phyloP scores from a whole-genome alignment of 2,888 invertebrate genomes.

The Agrochola litura region DNA sequence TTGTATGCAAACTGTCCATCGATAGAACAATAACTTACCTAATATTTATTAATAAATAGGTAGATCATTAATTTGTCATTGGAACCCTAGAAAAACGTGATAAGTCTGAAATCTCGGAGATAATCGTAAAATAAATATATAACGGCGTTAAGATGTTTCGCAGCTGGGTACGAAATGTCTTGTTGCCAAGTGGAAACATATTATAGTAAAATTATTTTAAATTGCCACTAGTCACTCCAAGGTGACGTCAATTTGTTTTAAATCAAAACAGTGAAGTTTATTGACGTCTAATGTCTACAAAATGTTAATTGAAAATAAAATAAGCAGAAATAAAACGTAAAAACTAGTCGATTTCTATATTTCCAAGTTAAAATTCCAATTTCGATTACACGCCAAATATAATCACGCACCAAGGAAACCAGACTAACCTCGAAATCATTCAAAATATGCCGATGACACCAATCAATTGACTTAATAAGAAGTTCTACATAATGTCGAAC shows the following conservation, averaged over 20 bases:
- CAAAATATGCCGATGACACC: slow-evolving; percentile 39
- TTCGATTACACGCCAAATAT: slow-evolving; percentile 1
- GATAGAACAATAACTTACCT: neutral
- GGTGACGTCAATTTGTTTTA: slow-evolving; percentile 18
- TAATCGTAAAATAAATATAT: slow-evolving; percentile 18
- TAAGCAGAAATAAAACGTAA: neutral
- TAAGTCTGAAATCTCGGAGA: neutral
- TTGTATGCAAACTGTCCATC: slow-evolving; percentile 19
- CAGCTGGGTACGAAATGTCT: neutral
- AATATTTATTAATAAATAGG: neutral
- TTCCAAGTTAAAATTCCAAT: slow-evolving; percentile 9
- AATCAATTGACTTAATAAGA: slow-evolving; percentile 38
- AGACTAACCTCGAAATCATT: slow-evolving; percentile 40
- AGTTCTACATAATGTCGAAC: slow-evolving; percentile 26
- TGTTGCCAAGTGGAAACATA: slow-evolving; percentile 33
- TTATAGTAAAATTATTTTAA: neutral
- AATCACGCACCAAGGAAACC: slow-evolving; percentile 20
- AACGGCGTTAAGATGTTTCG: neutral
- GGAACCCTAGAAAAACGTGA: neutral
- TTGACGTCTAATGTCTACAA: slow-evolving; percentile 5
- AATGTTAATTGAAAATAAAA: neutral
- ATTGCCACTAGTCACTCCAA: neutral
- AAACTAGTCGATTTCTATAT: neutral
- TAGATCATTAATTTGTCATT: neutral
- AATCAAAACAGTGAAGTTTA: slow-evolving; percentile 9